Evolutionary conservation across 2,888 invertebrate genomes (phyloP).

Genomic region (Aethes cnicana): DNA sequence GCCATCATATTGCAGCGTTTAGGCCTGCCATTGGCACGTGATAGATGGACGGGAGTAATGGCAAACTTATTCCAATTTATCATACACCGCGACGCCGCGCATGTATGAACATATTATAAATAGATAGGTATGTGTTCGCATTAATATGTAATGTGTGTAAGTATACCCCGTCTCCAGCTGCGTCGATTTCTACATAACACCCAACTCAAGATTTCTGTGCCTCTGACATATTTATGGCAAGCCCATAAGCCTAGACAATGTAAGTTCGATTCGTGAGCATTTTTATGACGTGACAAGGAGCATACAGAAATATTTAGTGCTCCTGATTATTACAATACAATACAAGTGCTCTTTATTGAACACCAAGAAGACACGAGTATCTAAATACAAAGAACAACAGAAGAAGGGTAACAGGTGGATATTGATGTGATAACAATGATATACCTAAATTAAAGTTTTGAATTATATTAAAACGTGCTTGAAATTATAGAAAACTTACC

Average conservation of each 20-base stretch:
- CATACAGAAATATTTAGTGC: too few species aligned
- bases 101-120: constrained; percentile 29
- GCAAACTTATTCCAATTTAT: constrained; percentile 54
- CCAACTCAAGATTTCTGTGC: constrained; percentile 28
- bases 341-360: too few species aligned
- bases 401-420: too few species aligned
- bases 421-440: too few species aligned
- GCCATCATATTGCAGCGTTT: background rate
- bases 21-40: constrained; percentile 40
- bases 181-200: constrained; percentile 17
- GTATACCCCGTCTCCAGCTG: constrained; percentile 24
- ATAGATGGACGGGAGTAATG: constrained; percentile 56
- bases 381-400: too few species aligned
- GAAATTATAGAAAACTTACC: too few species aligned
- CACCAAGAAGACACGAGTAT: too few species aligned
- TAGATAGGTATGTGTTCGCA: background rate
- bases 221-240: constrained; percentile 46
- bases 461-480: too few species aligned
- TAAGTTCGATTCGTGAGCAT: background rate
- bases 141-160: too few species aligned
- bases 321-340: too few species aligned
- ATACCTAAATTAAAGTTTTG: too few species aligned
- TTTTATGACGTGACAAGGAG: too few species aligned
- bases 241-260: constrained; percentile 12
- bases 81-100: constrained; percentile 41